Evolutionary conservation across 1,140 invertebrate genomes (phyloP), one percentile per base, ranked within the genome.

Genomic region (Habropoda laboriosa): DNA sequence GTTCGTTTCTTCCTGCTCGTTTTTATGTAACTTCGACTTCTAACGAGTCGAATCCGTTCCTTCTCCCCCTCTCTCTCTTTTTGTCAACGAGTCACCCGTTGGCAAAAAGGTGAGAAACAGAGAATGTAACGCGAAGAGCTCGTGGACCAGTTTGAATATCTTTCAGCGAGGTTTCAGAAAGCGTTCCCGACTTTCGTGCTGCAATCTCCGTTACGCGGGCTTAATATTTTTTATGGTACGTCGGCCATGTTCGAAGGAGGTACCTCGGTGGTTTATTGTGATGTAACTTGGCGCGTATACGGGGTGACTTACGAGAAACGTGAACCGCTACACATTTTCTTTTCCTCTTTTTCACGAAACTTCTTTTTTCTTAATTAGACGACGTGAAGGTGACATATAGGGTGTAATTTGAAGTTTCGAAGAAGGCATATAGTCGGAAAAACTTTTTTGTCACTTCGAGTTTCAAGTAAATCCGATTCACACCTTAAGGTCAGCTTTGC

Each of bases 191-290:
- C 38, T 42, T 57, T 71, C 30, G 13, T 16, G 18, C 16, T 71
- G 38, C 51, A n/a, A 71, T 57, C 27, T 57, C 24, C n/a, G 24
- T 42, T 40, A 40, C 38, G 24, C 24, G 35, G 32, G 53, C 68
- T 71, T 71, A 32, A 55, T 58, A 55, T 58, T 55, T 57, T 27
- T 57, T 45, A 32, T 42, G 35, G 51, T 40, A 57, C 24, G 47
- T 38, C 47, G 18, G 27, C 38, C 24, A 27, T 30, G 35, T 42
- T 42, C 18, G 38, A 57, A n/a, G 27, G n/a, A 42, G 30, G 18
- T 35, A 27, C 5, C 13, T 53, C 6, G 2, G 7, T 40, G 35
- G 10, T 72, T 32, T 32, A 66, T 45, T 35, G 32, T n/a, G 57
- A n/a, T 38, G n/a, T 21, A 27, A 18, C 4, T 30, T 27, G 21